Conservation (phyloP, 2,888 invertebrate species). For the Oligia strigilis region DNA sequence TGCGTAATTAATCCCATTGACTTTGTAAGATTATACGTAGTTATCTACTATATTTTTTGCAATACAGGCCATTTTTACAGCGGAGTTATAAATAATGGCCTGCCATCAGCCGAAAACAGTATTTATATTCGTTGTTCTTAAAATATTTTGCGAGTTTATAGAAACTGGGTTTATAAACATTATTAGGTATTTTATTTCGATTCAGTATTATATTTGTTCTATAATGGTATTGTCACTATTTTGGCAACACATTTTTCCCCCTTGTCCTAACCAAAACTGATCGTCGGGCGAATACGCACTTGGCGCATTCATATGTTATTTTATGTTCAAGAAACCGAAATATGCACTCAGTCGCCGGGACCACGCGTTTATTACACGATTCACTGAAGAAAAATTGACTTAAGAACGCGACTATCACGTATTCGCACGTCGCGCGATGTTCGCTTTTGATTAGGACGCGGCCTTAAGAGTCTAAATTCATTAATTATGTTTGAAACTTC, state of each 20-base stretch:
- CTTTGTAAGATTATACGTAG: constrained; percentile 26
- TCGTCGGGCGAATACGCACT: not conserved
- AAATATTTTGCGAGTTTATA: constrained; percentile 5
- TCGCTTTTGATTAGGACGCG: not conserved
- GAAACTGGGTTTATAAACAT: not conserved
- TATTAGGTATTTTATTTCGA: not conserved
- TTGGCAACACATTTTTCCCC: not conserved
- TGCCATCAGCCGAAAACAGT: not conserved
- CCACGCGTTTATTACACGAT: not conserved
- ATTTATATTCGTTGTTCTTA: not conserved
- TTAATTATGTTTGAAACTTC: not conserved
- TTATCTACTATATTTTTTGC: constrained; percentile 4
- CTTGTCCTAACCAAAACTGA: not conserved
- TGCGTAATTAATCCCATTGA: constrained; percentile 39
- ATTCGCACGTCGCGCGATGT: not conserved
- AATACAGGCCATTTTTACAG: not conserved
- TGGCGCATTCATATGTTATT: not conserved
- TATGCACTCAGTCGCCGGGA: not conserved
- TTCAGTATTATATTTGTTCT: not conserved
- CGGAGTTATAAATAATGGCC: constrained; percentile 2
- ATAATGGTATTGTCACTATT: not conserved
- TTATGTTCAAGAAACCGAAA: not conserved
- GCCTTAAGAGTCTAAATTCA: not conserved
- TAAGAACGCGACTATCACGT: not conserved
- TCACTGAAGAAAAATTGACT: not conserved